Percentiles rank a stretch among this genome's conserved stretches.
Conservation (phyloP, 2,888 invertebrate genomes). For the Hymenopus coronatus region DNA sequence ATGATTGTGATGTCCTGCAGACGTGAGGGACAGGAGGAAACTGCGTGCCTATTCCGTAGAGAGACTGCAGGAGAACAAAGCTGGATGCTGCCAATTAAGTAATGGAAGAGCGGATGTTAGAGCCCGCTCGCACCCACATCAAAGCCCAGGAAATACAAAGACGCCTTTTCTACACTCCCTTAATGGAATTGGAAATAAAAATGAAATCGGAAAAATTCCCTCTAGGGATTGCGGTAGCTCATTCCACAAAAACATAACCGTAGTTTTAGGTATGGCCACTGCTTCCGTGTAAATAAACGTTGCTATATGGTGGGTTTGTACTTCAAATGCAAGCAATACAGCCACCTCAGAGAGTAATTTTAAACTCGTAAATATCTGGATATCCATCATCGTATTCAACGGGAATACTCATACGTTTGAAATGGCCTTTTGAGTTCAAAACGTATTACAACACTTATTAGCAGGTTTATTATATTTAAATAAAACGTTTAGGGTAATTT, state of each 20-base stretch:
- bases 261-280: not conserved
- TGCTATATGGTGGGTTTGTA: not conserved
- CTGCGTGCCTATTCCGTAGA: not conserved
- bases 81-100: not conserved
- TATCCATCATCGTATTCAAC: too few relatives aligned
- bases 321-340: too few relatives aligned
- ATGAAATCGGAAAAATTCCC: not conserved
- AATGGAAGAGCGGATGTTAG: not conserved
- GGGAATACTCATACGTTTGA: too few relatives aligned
- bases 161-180: not conserved
- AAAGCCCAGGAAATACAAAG: not conserved
- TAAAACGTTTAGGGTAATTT: too few relatives aligned
- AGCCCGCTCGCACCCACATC: not conserved
- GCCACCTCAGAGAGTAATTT: too few relatives aligned
- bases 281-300: too few relatives aligned
- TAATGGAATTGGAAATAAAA: not conserved
- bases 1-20: not conserved
- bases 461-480: too few relatives aligned
- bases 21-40: not conserved
- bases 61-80: not conserved
- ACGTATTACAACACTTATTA: too few relatives aligned
- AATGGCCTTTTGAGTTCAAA: too few relatives aligned
- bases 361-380: too few relatives aligned
- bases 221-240: not conserved
- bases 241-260: not conserved